phyloP scores from a whole-genome alignment of 1,140 invertebrate genomes.

The Macrobrachium nipponense region DNA sequence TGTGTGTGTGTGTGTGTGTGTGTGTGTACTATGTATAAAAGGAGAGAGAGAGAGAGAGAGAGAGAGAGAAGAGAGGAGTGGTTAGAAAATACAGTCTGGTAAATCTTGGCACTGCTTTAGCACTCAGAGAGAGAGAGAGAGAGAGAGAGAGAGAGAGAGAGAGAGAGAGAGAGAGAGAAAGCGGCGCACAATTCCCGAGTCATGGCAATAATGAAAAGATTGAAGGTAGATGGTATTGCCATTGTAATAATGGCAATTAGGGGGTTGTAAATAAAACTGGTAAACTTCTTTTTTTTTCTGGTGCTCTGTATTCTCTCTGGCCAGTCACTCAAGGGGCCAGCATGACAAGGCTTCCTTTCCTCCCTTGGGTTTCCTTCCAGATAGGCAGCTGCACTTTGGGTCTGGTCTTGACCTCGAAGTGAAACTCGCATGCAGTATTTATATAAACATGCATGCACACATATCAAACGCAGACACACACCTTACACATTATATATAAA shows the following conservation, averaged over 20 bases:
- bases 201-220: background rate
- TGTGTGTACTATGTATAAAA: background rate
- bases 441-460: no score
- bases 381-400: no score
- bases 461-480: no score
- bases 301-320: no score
- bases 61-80: slow-evolving; percentile 3
- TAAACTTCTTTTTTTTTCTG: no score
- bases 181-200: background rate
- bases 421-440: no score
- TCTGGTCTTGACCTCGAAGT: no score
- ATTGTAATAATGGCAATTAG: background rate
- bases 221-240: background rate
- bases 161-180: slow-evolving; percentile 31
- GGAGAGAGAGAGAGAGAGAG: background rate
- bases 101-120: background rate
- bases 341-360: no score
- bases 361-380: no score
- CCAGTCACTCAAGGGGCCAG: no score
- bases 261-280: no score
- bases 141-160: slow-evolving; percentile 26
- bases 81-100: background rate
- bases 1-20: background rate
- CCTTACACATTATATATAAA: no score
- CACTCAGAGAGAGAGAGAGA: background rate